Conservation (phyloP, 2,113 vertebrate species). For the Grantiella picta region DNA sequence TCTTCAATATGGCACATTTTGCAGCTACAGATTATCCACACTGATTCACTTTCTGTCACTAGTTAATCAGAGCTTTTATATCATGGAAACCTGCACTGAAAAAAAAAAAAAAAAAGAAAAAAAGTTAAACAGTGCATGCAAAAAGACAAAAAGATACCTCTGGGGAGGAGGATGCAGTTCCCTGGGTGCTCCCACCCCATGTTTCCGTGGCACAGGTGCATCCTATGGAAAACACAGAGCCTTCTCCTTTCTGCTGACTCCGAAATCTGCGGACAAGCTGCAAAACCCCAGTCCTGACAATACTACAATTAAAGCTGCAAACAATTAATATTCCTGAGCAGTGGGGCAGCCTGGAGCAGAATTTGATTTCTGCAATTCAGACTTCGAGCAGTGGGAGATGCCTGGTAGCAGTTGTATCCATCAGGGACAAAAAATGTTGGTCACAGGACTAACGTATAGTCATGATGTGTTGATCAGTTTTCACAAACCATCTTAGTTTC, state of each 20-base stretch:
- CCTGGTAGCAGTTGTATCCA: background rate
- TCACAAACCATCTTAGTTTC: background rate
- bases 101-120: background rate
- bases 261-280: background rate
- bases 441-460: background rate
- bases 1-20: background rate
- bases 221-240: accelerated
- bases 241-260: background rate
- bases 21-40: background rate
- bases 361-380: background rate
- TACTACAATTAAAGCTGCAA: background rate
- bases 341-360: background rate
- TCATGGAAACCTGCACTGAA: background rate
- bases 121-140: background rate
- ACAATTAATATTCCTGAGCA: background rate
- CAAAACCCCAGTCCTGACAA: background rate
- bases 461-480: background rate
- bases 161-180: background rate
- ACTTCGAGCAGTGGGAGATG: background rate
- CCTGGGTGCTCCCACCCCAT: background rate
- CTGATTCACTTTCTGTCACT: background rate
- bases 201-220: background rate
- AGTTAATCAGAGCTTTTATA: background rate
- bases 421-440: background rate
- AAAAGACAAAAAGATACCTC: background rate